Evolutionary conservation across 2,113 vertebrate species (phyloP).

Genomic region (Varanus komodoensis): DNA sequence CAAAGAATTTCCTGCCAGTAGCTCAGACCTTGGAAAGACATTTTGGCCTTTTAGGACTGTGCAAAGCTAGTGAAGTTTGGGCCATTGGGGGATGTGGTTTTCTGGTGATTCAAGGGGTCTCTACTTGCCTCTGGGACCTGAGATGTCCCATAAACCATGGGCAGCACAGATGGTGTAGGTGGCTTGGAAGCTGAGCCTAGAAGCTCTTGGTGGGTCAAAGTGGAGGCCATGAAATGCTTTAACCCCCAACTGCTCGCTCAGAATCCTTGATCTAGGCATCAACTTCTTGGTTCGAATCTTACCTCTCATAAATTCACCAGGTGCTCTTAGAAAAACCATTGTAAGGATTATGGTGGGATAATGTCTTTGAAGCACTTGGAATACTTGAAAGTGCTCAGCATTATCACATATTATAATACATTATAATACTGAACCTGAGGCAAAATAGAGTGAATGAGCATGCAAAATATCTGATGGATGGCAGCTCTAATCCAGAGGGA

Average conservation of each 20-base stretch:
- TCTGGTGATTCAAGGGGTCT: no score
- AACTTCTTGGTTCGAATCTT: not conserved
- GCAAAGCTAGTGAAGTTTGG: no score
- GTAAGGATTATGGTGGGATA: not conserved
- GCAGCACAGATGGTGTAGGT: not conserved
- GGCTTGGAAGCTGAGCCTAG: not conserved
- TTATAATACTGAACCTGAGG: constrained; percentile 1
- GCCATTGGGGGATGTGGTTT: no score
- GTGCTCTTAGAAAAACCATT: not conserved
- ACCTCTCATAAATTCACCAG: not conserved
- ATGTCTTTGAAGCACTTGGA: not conserved
- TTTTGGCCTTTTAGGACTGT: no score
- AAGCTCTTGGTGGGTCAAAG: not conserved
- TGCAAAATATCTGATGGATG: not conserved
- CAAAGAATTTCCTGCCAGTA: no score
- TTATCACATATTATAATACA: not conserved
- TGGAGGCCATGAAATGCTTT: not conserved
- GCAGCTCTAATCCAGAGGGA: not conserved
- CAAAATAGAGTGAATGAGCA: not conserved
- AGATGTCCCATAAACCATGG: no score
- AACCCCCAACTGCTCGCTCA: not conserved
- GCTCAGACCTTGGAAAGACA: no score
- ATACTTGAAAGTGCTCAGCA: not conserved
- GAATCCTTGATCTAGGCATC: not conserved
- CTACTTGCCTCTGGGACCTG: no score